These are phyloP conservation scores for Enteromius viviparus DNA, from an alignment of 2,797 vertebrate genomes.

Conservation along the genomic window DNA sequence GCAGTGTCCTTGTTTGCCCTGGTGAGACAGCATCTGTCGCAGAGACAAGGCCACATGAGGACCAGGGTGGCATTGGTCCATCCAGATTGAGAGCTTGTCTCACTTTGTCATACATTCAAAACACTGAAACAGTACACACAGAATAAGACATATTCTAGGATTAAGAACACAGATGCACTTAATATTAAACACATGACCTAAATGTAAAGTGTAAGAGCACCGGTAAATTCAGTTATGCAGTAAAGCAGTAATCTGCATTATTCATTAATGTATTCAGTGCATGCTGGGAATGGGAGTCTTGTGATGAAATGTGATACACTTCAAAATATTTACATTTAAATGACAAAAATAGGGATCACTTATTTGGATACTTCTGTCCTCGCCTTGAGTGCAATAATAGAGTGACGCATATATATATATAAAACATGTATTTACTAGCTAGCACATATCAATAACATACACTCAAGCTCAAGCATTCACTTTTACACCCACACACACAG, in stretches of 20 bases:
- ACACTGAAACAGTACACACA: neutral
- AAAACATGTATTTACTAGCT: neutral
- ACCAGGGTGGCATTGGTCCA: neutral
- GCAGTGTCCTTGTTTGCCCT: slow-evolving; percentile 68
- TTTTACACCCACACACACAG: neutral
- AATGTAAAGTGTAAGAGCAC: neutral
- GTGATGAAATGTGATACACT: too few relatives aligned
- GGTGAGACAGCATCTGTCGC: slow-evolving; percentile 72
- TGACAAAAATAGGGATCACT: neutral
- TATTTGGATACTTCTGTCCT: neutral
- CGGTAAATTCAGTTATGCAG: neutral
- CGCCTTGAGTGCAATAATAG: neutral
- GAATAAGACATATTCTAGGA: neutral
- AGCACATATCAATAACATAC: neutral
- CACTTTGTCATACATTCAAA: neutral
- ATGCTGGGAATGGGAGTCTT: neutral
- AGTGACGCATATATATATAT: neutral
- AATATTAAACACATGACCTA: too few relatives aligned
- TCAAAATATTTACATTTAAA: neutral
- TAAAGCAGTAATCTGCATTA: neutral
- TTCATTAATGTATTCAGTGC: neutral
- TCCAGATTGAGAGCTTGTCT: neutral
- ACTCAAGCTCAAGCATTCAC: neutral
- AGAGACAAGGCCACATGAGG: slow-evolving; percentile 29
- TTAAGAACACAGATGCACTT: neutral